Base-by-base conservation (phyloP, 2,888 invertebrate genomes). In the Temnothorax rugatulus region DNA sequence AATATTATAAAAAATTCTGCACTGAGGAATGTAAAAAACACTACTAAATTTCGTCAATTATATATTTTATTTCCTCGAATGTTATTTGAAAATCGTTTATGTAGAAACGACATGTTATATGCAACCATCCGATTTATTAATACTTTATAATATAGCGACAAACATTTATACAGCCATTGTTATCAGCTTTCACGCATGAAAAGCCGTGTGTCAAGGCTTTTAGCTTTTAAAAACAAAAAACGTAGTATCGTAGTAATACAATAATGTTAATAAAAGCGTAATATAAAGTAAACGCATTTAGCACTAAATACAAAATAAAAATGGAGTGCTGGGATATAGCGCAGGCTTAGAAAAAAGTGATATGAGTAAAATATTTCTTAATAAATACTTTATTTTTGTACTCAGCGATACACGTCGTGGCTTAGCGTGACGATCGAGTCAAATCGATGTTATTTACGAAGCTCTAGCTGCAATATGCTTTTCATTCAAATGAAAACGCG, bases 401-500 rank as follows among this genome's bases (percentile, higher is more conserved):
- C 18, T 68, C 68, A 3, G 47, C 7, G 11, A 29, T 47, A 47
- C 21, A 18, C 21, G 38, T 4, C 4, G 9, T 18, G 13, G 41
- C 11, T 57, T 41, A 9, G 41, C 18, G 54, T 21, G 38, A 25
- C 5, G 52, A 25, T 71, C 38, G 9, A 41, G 5, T 25, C 44
- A 18, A 50, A 76, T 52, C 7, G 41, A 69, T 68, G 47, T 34
- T 71, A n/a, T 68, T 41, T 50, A 3, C 15, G 3, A 54, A 11
- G 52, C 54, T 25, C 34, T 64, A 18, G 29, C 5, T 29, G n/a
- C 77, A 38, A 38, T 47, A 29, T 34, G 57, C 38, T 71, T 38
- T 18, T 73, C 29, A 41, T 73, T 73, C 59, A 38, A 69, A 71
- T 57, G 57, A 73, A 34, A 73, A 47, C 47, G 29, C 41, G 34